Conservation (phyloP, 2,888 invertebrate genomes). For the Phlogophora meticulosa region DNA sequence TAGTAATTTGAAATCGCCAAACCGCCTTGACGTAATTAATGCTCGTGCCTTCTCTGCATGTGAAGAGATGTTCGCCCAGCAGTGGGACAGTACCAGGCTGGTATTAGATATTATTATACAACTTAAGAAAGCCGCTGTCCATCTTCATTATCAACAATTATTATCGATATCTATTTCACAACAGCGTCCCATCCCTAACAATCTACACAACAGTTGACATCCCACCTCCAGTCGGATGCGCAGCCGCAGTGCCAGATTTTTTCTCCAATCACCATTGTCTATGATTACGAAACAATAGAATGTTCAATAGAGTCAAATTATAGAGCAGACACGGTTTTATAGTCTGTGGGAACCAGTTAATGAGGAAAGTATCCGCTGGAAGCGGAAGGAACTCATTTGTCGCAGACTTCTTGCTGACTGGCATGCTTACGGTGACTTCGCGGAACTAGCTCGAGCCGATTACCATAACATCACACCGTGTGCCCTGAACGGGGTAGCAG, state of each 20-base stretch:
- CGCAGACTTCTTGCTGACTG: not conserved
- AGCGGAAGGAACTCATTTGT: conserved; percentile 8
- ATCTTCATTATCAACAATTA: no score
- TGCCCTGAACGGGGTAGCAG: no score
- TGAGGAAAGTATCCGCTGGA: conserved; percentile 3
- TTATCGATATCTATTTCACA: conserved; percentile 17
- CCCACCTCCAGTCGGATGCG: conserved; percentile 42
- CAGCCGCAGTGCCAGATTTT: conserved; percentile 28
- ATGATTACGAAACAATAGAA: conserved; percentile 57
- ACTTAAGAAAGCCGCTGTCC: no score
- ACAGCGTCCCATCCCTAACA: conserved; percentile 15
- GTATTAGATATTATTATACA: no score
- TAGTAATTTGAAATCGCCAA: no score
- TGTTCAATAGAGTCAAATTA: conserved; percentile 52
- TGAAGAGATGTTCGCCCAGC: no score
- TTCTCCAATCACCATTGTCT: conserved; percentile 39
- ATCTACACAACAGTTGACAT: conserved; percentile 35
- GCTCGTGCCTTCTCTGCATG: no score
- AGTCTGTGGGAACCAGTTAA: conserved; percentile 51
- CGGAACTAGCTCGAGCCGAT: not conserved
- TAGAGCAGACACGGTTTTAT: conserved; percentile 39
- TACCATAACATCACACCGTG: not conserved
- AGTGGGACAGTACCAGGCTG: no score
- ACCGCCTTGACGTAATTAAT: no score
- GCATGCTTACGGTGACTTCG: not conserved